phyloP scores from a whole-genome alignment of 2,113 vertebrate species.

The Platanista minor region DNA sequence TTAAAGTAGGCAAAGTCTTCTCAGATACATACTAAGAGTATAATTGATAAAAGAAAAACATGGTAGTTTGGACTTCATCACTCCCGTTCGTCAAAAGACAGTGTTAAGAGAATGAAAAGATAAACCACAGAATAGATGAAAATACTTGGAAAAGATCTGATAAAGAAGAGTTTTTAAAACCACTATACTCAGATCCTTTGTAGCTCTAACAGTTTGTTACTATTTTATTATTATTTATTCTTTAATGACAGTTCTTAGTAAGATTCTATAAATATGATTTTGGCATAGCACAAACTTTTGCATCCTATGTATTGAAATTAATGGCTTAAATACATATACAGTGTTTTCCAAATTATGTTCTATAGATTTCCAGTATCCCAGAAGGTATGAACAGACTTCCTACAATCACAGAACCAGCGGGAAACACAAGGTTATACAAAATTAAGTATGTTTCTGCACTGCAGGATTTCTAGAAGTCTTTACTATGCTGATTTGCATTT shows the following conservation, averaged over 20 bases:
- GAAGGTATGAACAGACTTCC: neutral
- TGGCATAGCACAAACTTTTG: neutral
- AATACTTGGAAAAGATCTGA: slow-evolving; percentile 10
- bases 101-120: neutral
- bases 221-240: neutral
- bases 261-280: neutral
- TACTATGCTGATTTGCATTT: neutral
- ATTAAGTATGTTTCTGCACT: slow-evolving; percentile 13
- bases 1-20: neutral
- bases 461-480: neutral
- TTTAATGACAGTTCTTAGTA: neutral
- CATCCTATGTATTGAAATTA: neutral
- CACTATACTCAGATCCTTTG: neutral
- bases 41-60: neutral
- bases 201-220: neutral
- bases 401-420: neutral
- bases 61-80: neutral
- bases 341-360: slow-evolving; percentile 11
- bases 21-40: neutral
- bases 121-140: neutral
- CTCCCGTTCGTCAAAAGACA: neutral
- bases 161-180: neutral
- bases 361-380: neutral
- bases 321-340: neutral
- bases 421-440: neutral